Conservation (phyloP, 92 coral and sea anemone species). For the Epizoanthus stellaris region DNA sequence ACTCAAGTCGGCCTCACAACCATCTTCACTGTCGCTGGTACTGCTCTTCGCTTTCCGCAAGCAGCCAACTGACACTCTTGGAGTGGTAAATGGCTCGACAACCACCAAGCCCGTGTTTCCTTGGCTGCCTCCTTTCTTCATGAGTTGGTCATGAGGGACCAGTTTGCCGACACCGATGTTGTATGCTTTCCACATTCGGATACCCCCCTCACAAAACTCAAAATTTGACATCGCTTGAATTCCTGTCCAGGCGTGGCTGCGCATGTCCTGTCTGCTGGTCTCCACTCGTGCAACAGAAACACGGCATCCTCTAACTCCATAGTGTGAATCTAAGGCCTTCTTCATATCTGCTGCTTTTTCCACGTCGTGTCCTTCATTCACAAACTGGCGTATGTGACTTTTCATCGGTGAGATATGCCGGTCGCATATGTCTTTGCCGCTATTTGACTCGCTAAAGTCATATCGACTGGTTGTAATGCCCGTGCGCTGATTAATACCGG, state of each 20-base stretch:
- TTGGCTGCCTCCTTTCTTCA: slow-evolving; percentile 16
- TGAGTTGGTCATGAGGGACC: slow-evolving; percentile 10
- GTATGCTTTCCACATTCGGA: slow-evolving; percentile 30
- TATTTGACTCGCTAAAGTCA: slow-evolving; percentile 23
- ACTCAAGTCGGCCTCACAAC: not conserved
- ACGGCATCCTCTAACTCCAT: slow-evolving; percentile 33
- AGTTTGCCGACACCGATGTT: slow-evolving; percentile 11
- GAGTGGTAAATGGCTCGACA: not conserved
- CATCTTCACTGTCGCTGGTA: not conserved
- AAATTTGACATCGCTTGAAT: slow-evolving; percentile 27
- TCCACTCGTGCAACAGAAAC: slow-evolving; percentile 20
- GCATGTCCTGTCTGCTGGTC: slow-evolving; percentile 1
- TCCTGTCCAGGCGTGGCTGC: slow-evolving; percentile 30
- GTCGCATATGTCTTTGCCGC: slow-evolving; percentile 44
- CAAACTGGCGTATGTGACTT: slow-evolving; percentile 36
- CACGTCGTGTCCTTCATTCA: slow-evolving; percentile 28
- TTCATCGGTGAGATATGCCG: slow-evolving; percentile 30
- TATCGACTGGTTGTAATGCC: not conserved
- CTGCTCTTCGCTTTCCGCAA: not conserved
- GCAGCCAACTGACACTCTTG: too few relatives aligned
- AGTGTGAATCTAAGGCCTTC: slow-evolving; percentile 23
- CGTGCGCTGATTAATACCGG: slow-evolving; percentile 27
- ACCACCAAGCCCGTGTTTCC: not conserved
- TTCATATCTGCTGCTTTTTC: slow-evolving; percentile 35
- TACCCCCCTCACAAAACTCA: slow-evolving; percentile 12